Conservation (phyloP, 2,888 invertebrate genomes). For the Poecilus cupreus region DNA sequence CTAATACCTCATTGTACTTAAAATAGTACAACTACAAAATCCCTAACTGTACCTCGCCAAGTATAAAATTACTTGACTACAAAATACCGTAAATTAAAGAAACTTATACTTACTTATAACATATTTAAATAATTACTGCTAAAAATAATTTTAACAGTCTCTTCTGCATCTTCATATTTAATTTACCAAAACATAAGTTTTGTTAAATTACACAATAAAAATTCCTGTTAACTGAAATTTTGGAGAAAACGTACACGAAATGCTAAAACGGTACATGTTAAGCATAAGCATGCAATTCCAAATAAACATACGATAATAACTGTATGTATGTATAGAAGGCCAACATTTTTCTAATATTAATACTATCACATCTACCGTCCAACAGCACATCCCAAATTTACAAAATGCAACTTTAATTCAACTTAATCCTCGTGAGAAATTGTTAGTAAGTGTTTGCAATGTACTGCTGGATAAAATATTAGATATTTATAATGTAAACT, state of each 20-base stretch:
- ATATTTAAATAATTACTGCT: slow-evolving; percentile 12
- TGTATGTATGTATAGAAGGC: slow-evolving; percentile 70
- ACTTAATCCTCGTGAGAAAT: background rate
- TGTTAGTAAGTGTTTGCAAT: background rate
- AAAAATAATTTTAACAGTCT: slow-evolving; percentile 43
- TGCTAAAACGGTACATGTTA: slow-evolving; percentile 59
- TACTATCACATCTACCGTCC: slow-evolving; percentile 51
- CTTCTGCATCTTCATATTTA: slow-evolving; percentile 16
- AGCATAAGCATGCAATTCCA: slow-evolving; percentile 59
- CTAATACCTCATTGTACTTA: slow-evolving; percentile 11
- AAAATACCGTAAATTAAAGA: slow-evolving; percentile 19
- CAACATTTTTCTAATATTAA: slow-evolving; percentile 68
- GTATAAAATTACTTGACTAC: slow-evolving; percentile 37
- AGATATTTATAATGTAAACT: slow-evolving; percentile 35
- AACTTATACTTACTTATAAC: slow-evolving; percentile 33
- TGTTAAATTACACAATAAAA: slow-evolving; percentile 49
- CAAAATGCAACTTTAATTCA: background rate
- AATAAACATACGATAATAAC: slow-evolving; percentile 57
- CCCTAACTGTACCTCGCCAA: slow-evolving; percentile 44
- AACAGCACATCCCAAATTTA: slow-evolving; percentile 20
- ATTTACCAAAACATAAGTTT: slow-evolving; percentile 38
- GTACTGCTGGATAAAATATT: slow-evolving; percentile 14
- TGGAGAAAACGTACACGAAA: slow-evolving; percentile 42
- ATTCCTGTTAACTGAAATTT: slow-evolving; percentile 27
- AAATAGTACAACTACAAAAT: background rate